Evolutionary conservation across 2,888 invertebrate species (phyloP), one percentile per base, ranked within the genome.

Genomic region (Lepidocyrtinus sp.): DNA sequence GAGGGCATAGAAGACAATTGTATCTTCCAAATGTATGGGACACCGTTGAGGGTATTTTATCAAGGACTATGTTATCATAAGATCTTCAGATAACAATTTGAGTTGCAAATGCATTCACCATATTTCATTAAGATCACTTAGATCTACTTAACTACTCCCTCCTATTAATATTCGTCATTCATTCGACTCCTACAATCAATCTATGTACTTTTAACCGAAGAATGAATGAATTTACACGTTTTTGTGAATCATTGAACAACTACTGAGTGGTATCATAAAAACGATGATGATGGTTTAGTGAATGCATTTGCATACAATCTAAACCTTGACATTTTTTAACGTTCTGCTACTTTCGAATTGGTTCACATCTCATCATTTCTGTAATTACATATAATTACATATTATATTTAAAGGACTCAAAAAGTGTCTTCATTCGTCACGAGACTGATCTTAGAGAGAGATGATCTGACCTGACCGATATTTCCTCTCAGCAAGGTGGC

Each of bases 181-280:
- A 55, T 55, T 55, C 55, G 36, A 36, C 55, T 55, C 55, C 55
- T 9, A 3, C 55, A 12, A n/a, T 55, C 5, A 55, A 3, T 55
- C 55, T n/a, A 3, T 55, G 2, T 55, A 55, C 17, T n/a, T 55
- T 2, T 9, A 55, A 55, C n/a, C n/a, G 55, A 55, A n/a, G n/a
- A n/a, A n/a, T n/a, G 55, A 9, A 55, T n/a, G 55, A n/a, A n/a
- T 55, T 55, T 36, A 12, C 12, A 36, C 12, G 12, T 36, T 12
- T 36, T 36, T 63, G 19, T 26, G 59, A 71, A 70, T 55, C 65
- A 72, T 59, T 78, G 78, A 78, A 78, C 78, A 78, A 72, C 78
- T 78, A 78, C 36, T 67, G 59, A 78, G 78, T 78, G 78, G 78
- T 78, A 78, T 78, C 78, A 67, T 78, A n/a, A 45, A 77, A 21